Evolutionary conservation across 1,140 invertebrate genomes (phyloP), one percentile per base, ranked within the genome.

Genomic region (Sycobia sp.): DNA sequence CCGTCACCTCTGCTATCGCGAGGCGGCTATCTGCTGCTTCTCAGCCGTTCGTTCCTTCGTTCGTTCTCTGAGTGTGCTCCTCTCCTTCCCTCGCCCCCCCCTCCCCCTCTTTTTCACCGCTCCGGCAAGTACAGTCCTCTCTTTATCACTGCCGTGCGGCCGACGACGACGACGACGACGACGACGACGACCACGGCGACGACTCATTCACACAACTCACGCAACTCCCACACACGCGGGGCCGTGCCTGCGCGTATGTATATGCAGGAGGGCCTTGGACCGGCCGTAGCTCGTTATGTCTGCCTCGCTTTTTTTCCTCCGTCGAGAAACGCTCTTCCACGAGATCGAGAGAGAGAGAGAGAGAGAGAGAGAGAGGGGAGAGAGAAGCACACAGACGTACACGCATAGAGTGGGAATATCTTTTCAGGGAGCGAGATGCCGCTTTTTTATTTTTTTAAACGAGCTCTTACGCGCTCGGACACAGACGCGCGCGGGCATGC

Each of bases 41-140:
- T 51, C 49, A 61, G 54, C 46, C 39, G 61, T 50, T 62, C 46
- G 58, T 62, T 61, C 39, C 46, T 44, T 32, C 16, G 29, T 41
- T 54, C 32, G 58, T 49, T 51, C 53, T 66, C 51, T 65, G 58
- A n/a, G n/a, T n/a, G n/a, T n/a, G n/a, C n/a, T n/a, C n/a, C n/a
- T n/a, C 34, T 64, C 57, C 47, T 63, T 62, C 55, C 43, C 34
- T 38, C 39, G 32, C 57, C 32, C 22, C 20, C 39, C 41, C 11
- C 27, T 41, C 27, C 53, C 23, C 18, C 29, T 14, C 34, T 8
- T 68, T n/a, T n/a, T n/a, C n/a, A n/a, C n/a, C 62, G 65, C 60
- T 2, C 51, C 22, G 29, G 16, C 16, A 25, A 29, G 56, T 16
- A 58, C 56, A 58, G 46, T 32, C 58, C 25, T 44, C 51, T 60